phyloP scores from a whole-genome alignment of 2,113 vertebrate species.

The Pyxicephalus adspersus region DNA sequence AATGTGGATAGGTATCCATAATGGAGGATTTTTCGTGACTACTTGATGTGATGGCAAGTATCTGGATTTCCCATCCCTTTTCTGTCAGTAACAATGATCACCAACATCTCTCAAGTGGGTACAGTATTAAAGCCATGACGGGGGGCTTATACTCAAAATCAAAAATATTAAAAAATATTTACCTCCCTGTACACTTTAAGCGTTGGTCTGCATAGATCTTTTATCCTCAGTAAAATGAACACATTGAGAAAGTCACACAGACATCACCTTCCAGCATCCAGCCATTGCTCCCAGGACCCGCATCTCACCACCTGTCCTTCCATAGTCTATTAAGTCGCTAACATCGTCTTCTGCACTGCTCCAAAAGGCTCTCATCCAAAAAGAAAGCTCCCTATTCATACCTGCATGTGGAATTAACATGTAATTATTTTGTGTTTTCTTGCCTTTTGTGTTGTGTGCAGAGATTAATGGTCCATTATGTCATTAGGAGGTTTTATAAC shows the following conservation, averaged over 20 bases:
- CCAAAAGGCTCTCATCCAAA: constrained; percentile 7
- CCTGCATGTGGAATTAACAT: neutral
- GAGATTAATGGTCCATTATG: neutral
- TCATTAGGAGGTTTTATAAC: too few species aligned
- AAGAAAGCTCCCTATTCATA: neutral
- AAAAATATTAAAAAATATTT: too few species aligned
- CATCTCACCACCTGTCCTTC: constrained; percentile 25
- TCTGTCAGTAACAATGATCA: too few species aligned
- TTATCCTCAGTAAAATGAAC: constrained; percentile 1
- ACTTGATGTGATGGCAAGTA: too few species aligned
- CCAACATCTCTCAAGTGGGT: too few species aligned
- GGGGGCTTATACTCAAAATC: too few species aligned
- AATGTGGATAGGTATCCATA: too few species aligned
- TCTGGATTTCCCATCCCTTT: too few species aligned
- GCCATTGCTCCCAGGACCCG: neutral
- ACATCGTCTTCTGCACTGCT: constrained; percentile 1
- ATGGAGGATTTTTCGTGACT: too few species aligned
- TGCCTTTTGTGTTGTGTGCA: neutral
- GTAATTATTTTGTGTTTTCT: constrained; percentile 8
- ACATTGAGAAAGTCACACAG: neutral
- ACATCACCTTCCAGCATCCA: neutral
- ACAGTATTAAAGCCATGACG: too few species aligned
- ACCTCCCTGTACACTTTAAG: too few species aligned
- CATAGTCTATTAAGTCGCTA: constrained; percentile 40
- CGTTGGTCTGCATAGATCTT: neutral